These are phyloP conservation scores for Cerastis rubricosa DNA, from an alignment of 2,888 invertebrate species.

Conservation along the genomic window DNA sequence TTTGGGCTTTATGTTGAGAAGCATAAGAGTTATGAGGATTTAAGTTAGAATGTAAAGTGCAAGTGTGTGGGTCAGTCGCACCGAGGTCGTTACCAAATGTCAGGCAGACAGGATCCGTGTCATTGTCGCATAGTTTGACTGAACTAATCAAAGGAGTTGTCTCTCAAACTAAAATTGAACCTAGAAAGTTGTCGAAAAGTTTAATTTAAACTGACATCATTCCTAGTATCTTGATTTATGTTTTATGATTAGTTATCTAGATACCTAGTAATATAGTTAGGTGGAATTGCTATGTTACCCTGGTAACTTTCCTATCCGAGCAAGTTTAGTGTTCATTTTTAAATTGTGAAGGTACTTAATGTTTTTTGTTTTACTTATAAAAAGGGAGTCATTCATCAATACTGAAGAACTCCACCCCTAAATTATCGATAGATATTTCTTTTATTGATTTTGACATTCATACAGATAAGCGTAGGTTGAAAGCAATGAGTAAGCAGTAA, in stretches of 20 bases:
- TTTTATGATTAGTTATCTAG: background rate
- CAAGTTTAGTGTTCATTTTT: background rate
- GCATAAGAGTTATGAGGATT: conserved; percentile 66
- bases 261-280: background rate
- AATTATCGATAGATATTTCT: too few species aligned
- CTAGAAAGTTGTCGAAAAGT: conserved; percentile 14
- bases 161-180: conserved; percentile 24
- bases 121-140: conserved; percentile 71
- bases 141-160: conserved; percentile 49
- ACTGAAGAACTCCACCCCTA: too few species aligned
- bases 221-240: background rate
- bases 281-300: too few species aligned
- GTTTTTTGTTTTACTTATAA: background rate
- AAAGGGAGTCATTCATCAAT: too few species aligned
- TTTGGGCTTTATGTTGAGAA: conserved; percentile 60
- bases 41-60: conserved; percentile 75
- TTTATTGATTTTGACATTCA: background rate
- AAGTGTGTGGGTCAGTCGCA: conserved; percentile 79
- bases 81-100: conserved; percentile 87
- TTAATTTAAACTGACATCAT: background rate
- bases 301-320: too few species aligned
- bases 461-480: background rate
- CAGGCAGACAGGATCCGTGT: conserved; percentile 83
- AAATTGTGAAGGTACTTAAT: background rate
- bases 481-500: background rate